Conservation (phyloP, 2,113 vertebrate genomes). For the Oriolus oriolus region DNA sequence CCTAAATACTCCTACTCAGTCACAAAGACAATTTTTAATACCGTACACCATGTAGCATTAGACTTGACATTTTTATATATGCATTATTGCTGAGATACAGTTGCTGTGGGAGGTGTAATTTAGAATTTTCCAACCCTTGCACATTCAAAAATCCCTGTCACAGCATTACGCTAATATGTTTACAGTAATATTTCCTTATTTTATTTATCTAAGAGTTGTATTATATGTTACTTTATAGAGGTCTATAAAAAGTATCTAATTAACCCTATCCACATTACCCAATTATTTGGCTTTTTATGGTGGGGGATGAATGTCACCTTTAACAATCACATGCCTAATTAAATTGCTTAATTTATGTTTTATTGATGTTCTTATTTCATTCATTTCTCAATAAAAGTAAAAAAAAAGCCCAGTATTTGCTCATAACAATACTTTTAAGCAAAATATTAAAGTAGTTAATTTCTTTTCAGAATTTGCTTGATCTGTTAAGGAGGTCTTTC, state of each 20-base stretch:
- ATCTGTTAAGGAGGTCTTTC: background rate
- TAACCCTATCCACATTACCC: background rate
- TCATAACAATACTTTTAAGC: background rate
- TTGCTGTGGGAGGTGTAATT: constrained; percentile 8
- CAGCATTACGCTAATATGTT: background rate
- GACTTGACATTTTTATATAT: background rate
- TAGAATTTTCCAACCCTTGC: background rate
- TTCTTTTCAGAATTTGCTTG: background rate
- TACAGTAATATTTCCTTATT: background rate
- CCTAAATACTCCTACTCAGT: background rate
- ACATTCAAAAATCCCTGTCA: background rate
- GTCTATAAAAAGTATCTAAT: background rate
- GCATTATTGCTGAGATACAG: background rate
- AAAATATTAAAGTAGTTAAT: background rate
- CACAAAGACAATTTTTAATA: background rate
- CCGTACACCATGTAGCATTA: background rate
- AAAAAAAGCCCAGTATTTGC: background rate
- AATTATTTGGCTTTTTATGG: background rate
- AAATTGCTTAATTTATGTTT: background rate
- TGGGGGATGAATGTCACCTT: background rate
- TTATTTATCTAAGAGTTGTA: background rate
- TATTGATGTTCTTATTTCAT: background rate
- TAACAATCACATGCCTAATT: background rate
- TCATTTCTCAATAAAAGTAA: background rate
- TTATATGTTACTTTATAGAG: background rate